Conservation (phyloP, 2,113 vertebrate genomes). For the Lophius piscatorius region DNA sequence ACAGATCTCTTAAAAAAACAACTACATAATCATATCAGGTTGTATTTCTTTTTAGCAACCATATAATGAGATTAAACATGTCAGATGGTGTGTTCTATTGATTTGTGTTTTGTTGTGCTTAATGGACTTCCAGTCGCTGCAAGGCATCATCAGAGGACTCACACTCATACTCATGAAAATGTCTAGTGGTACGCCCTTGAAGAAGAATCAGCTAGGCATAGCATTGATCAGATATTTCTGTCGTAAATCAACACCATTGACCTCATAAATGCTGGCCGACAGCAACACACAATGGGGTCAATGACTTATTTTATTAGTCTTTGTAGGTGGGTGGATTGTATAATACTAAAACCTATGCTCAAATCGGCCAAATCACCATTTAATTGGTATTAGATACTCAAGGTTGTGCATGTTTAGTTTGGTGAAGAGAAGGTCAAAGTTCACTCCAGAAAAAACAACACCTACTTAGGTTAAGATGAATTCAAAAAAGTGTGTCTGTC, state of each 20-base stretch:
- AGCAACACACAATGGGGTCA: constrained; percentile 21
- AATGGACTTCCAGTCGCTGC: constrained; percentile 43
- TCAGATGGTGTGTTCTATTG: constrained; percentile 59
- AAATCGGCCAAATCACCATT: constrained; percentile 8
- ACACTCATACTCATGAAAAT: constrained; percentile 23
- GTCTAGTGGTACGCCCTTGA: constrained; percentile 6
- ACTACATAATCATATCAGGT: constrained; percentile 44
- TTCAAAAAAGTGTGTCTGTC: constrained; percentile 56
- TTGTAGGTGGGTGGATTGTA: constrained; percentile 19
- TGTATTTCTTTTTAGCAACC: constrained; percentile 41
- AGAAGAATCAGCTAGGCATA: constrained; percentile 23
- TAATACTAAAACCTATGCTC: constrained; percentile 40
- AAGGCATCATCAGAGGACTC: constrained; percentile 32
- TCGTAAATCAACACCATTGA: too few species aligned
- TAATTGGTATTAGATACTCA: constrained; percentile 56
- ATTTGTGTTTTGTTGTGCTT: constrained; percentile 53
- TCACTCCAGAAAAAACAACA: too few species aligned
- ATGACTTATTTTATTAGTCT: constrained; percentile 7
- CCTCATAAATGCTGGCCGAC: constrained; percentile 16
- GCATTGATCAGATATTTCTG: constrained; percentile 51
- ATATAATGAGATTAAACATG: constrained; percentile 66
- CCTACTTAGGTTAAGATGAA: too few species aligned
- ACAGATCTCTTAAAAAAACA: constrained; percentile 43
- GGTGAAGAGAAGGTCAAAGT: constrained; percentile 10
- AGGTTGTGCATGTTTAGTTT: constrained; percentile 42